These are phyloP conservation scores for Plectropomus leopardus DNA, from an alignment of 2,113 vertebrate species.

Conservation along the genomic window DNA sequence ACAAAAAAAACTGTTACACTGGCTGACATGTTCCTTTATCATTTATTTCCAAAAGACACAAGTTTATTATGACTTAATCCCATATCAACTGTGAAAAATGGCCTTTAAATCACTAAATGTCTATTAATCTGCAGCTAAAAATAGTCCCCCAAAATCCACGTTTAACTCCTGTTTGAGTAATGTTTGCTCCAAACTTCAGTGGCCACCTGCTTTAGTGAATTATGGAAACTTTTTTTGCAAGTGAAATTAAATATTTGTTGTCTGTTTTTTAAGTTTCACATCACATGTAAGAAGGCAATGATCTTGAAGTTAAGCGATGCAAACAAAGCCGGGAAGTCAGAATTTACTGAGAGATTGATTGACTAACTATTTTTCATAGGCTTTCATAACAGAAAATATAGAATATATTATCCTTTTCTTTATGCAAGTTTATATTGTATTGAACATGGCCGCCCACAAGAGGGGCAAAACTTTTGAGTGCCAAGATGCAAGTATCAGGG, in stretches of 20 bases:
- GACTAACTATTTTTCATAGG: too few relatives aligned
- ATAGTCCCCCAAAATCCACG: neutral
- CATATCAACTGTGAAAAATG: neutral
- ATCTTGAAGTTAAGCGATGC: too few relatives aligned
- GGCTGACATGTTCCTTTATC: neutral
- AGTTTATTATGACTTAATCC: neutral
- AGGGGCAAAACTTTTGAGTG: too few relatives aligned
- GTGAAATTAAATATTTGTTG: neutral
- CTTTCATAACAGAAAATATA: neutral
- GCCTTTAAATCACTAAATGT: too few relatives aligned
- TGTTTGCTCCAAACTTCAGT: neutral
- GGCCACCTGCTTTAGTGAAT: too few relatives aligned
- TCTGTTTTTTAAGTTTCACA: neutral
- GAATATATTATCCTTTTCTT: neutral
- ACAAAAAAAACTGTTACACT: neutral
- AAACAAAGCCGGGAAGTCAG: neutral
- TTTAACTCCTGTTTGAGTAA: neutral
- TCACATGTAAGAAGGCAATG: neutral
- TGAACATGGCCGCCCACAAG: too few relatives aligned
- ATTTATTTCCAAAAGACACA: too few relatives aligned
- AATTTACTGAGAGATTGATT: neutral
- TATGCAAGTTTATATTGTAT: too few relatives aligned
- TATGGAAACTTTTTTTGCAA: neutral
- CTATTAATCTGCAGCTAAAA: neutral
- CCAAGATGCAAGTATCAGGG: too few relatives aligned